These are phyloP conservation scores for Platorchestia sp. DNA, from an alignment of 1,140 invertebrate genomes.

Conservation along the genomic window DNA sequence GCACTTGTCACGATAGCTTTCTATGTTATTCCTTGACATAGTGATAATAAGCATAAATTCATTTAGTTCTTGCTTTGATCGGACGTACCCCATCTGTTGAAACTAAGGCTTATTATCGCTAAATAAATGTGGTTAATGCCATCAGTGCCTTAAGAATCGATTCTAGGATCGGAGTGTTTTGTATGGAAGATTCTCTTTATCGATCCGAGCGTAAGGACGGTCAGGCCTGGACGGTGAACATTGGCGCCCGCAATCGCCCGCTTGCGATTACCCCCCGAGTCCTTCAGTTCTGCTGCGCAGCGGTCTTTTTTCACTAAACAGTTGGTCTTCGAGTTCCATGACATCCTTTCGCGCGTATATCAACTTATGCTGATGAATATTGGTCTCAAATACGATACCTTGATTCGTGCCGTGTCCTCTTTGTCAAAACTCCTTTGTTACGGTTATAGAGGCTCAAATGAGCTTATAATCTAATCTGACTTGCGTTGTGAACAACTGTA, in stretches of 20 bases:
- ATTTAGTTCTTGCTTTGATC: not conserved
- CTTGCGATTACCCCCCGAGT: not conserved
- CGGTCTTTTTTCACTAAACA: not conserved
- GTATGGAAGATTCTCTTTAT: constrained; percentile 23
- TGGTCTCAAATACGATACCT: too few relatives aligned
- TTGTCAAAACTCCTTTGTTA: too few relatives aligned
- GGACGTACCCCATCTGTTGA: not conserved
- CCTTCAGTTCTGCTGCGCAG: not conserved
- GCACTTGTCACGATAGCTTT: not conserved
- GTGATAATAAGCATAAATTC: not conserved
- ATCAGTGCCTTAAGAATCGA: constrained; percentile 13
- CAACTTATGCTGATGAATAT: too few relatives aligned
- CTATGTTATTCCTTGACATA: not conserved
- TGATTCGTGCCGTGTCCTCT: too few relatives aligned
- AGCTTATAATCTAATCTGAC: too few relatives aligned
- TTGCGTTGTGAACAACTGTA: too few relatives aligned
- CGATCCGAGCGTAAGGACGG: not conserved
- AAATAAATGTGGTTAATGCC: constrained; percentile 30
- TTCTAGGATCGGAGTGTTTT: not conserved
- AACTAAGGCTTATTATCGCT: constrained; percentile 8
- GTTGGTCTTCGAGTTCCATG: too few relatives aligned
- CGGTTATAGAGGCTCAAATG: too few relatives aligned
- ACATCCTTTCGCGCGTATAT: too few relatives aligned
- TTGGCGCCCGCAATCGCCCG: too few relatives aligned
- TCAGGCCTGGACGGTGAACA: not conserved